Conservation (phyloP, 2,888 invertebrate species). For the Rhingia campestris region DNA sequence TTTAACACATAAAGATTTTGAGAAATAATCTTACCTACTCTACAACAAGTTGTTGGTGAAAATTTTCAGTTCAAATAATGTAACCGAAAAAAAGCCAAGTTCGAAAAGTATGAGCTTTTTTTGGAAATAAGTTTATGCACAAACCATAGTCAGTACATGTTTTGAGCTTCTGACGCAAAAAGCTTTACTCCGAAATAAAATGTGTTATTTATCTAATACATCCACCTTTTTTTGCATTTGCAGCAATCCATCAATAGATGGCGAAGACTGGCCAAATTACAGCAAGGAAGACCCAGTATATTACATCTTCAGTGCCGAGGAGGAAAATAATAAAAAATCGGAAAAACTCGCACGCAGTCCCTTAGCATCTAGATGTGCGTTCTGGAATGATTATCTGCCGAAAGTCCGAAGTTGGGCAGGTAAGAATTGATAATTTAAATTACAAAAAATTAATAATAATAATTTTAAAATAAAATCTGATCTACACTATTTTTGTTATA, state of each 20-base stretch:
- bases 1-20: neutral
- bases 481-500: neutral
- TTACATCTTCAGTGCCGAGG: slow-evolving; percentile 94
- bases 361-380: slow-evolving; percentile 94
- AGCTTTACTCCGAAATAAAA: slow-evolving; percentile 11
- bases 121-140: neutral
- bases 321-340: slow-evolving; percentile 85
- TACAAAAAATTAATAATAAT: neutral
- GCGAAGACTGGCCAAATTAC: slow-evolving; percentile 92
- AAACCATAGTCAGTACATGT: neutral
- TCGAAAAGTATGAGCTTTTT: neutral
- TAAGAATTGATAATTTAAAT: slow-evolving; percentile 77
- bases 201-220: slow-evolving; percentile 24
- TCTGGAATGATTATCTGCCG: slow-evolving; percentile 98
- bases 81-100: neutral
- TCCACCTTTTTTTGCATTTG: slow-evolving; percentile 44
- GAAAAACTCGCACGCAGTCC: slow-evolving; percentile 88
- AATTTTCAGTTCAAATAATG: neutral
- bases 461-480: neutral
- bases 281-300: slow-evolving; percentile 93
- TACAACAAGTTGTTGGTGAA: too few species aligned
- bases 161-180: neutral
- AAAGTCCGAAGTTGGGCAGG: slow-evolving; percentile 90
- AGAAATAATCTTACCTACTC: too few species aligned
- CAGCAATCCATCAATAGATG: slow-evolving; percentile 81